phyloP scores from a whole-genome alignment of 2,888 invertebrate species.

The Zygothrica quintamaculata region DNA sequence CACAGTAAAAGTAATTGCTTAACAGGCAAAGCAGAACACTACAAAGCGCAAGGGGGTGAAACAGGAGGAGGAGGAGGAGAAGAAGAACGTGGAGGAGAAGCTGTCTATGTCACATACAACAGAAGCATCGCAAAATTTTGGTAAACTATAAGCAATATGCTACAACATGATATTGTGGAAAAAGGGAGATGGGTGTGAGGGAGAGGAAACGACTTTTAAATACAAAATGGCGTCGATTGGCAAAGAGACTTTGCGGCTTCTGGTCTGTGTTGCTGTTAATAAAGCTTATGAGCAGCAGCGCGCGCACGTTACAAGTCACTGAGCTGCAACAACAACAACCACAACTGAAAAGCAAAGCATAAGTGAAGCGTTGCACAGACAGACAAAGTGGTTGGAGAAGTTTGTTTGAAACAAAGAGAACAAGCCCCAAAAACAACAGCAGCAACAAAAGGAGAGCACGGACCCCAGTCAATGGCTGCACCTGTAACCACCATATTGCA shows the following conservation, averaged over 20 bases:
- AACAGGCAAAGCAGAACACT: too few relatives aligned
- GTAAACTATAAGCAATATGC: constrained; percentile 19
- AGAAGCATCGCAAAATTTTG: constrained; percentile 28
- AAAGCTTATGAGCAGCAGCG: constrained; percentile 77
- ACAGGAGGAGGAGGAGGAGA: too few relatives aligned
- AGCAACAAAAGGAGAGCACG: constrained; percentile 66
- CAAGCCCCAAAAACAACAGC: constrained; percentile 47
- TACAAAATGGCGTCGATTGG: constrained; percentile 58
- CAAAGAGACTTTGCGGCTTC: constrained; percentile 45
- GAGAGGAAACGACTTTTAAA: constrained; percentile 16
- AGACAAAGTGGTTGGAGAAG: constrained; percentile 7
- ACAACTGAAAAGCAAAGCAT: constrained; percentile 47
- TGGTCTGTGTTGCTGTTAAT: constrained; percentile 57
- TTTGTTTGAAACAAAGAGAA: constrained; percentile 22
- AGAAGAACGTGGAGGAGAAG: too few relatives aligned
- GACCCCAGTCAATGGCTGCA: constrained; percentile 72
- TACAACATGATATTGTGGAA: not conserved
- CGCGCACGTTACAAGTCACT: constrained; percentile 74
- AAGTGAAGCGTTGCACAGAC: constrained; percentile 71
- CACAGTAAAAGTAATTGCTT: too few relatives aligned
- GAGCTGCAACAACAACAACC: constrained; percentile 65
- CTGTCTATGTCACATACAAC: constrained; percentile 3
- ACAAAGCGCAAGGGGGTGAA: too few relatives aligned
- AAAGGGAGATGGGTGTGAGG: not conserved
- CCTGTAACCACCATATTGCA: constrained; percentile 68